These are phyloP conservation scores for Poecilus cupreus DNA, from an alignment of 2,888 invertebrate genomes.

Conservation along the genomic window DNA sequence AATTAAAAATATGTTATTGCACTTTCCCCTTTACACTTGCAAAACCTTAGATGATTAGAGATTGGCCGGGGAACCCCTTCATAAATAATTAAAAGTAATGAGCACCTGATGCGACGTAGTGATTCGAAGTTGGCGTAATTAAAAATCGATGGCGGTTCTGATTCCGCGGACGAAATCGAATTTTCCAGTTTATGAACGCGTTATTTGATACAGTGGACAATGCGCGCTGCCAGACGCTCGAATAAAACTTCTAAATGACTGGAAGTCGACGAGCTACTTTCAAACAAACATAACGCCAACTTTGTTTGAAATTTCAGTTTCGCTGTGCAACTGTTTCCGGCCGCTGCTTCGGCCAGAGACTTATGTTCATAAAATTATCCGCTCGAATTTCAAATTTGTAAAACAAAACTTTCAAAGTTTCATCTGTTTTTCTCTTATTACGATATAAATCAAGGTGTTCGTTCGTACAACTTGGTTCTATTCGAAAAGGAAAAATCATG, in stretches of 20 bases:
- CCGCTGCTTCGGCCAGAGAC: slow-evolving; percentile 15
- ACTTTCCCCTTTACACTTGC: too few relatives aligned
- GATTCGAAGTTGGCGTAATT: not conserved
- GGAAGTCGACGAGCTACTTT: slow-evolving; percentile 22
- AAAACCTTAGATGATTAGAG: too few relatives aligned
- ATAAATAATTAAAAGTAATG: too few relatives aligned
- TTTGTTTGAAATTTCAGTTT: slow-evolving; percentile 36
- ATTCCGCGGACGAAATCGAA: not conserved
- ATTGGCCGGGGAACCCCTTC: too few relatives aligned
- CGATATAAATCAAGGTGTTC: slow-evolving; percentile 24
- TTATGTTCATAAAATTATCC: slow-evolving; percentile 46
- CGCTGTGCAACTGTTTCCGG: not conserved
- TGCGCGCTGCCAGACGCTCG: not conserved
- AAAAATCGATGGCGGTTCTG: not conserved
- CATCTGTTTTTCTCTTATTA: slow-evolving; percentile 32
- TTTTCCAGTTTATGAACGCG: slow-evolving; percentile 32
- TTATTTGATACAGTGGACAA: slow-evolving; percentile 39
- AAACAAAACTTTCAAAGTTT: slow-evolving; percentile 33
- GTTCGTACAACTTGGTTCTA: not conserved
- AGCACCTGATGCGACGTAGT: too few relatives aligned
- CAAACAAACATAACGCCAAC: slow-evolving; percentile 3
- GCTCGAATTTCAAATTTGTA: slow-evolving; percentile 41
- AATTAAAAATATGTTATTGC: too few relatives aligned
- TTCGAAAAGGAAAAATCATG: slow-evolving; percentile 2
- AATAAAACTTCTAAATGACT: slow-evolving; percentile 41